Percentiles rank a stretch among this genome's conserved stretches.
Evolutionary conservation across 2,888 invertebrate species (phyloP).

Genomic region (Panorpa germanica): DNA sequence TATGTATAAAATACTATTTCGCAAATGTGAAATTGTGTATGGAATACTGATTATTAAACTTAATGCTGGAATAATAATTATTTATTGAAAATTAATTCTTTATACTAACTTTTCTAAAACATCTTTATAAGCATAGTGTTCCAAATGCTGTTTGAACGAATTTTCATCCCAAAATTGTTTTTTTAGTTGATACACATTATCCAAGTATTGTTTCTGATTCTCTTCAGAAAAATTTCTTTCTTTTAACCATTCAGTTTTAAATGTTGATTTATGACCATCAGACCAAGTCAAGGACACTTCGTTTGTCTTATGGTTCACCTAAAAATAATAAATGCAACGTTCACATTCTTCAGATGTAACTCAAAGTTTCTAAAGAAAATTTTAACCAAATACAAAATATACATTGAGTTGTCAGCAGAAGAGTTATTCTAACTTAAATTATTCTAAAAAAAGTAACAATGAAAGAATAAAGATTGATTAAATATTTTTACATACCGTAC

Average conservation of each 20-base stretch:
- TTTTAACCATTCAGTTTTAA: conserved; percentile 34
- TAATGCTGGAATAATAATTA: no score
- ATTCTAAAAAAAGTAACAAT: no score
- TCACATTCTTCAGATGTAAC: no score
- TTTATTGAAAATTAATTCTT: no score
- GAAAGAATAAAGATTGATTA: no score
- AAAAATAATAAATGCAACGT: no score
- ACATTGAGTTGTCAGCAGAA: neutral
- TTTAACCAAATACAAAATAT: no score
- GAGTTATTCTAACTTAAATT: no score
- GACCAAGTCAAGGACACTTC: conserved; percentile 34
- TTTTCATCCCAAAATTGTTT: conserved; percentile 32
- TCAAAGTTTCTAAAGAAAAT: no score
- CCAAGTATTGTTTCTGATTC: conserved; percentile 27
- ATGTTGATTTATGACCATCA: conserved; percentile 38
- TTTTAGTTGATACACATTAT: conserved; percentile 30
- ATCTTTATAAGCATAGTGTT: conserved; percentile 29
- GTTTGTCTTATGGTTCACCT: conserved; percentile 14
- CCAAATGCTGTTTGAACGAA: conserved; percentile 28
- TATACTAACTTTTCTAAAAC: conserved; percentile 29
- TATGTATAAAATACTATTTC: no score
- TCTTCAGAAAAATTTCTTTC: conserved; percentile 32
- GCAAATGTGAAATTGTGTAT: no score
- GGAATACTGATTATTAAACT: no score
- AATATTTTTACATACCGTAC: conserved; percentile 11